These are phyloP conservation scores for Spialia ferax DNA, from an alignment of 2,888 invertebrate genomes.

Conservation along the genomic window DNA sequence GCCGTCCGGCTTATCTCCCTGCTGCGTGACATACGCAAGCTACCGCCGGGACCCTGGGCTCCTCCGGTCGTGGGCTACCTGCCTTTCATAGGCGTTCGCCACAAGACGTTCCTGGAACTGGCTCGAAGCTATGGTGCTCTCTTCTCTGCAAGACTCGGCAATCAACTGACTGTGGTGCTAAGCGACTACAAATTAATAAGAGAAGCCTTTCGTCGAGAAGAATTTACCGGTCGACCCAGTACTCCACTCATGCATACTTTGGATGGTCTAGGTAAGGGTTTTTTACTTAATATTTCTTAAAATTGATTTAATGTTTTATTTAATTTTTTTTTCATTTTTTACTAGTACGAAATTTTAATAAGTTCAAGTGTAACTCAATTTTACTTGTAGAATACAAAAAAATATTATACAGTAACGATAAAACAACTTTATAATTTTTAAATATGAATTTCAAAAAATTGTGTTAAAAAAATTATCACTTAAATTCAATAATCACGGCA, in stretches of 20 bases:
- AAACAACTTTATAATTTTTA: neutral
- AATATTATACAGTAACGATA: no score
- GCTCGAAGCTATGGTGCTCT: constrained; percentile 93
- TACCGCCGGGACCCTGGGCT: constrained; percentile 97
- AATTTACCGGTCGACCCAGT: constrained; percentile 95
- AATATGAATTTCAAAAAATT: neutral
- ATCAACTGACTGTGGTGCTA: constrained; percentile 93
- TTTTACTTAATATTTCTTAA: neutral
- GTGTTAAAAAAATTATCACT: no score
- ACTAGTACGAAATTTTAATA: neutral
- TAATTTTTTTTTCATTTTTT: neutral
- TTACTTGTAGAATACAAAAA: no score
- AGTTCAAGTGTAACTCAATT: no score
- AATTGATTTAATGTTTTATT: constrained; percentile 6
- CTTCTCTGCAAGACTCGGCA: constrained; percentile 93
- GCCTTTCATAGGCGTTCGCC: constrained; percentile 92
- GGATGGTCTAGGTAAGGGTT: constrained; percentile 94
- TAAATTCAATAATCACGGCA: neutral
- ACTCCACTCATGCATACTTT: constrained; percentile 95
- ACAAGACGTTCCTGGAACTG: constrained; percentile 92
- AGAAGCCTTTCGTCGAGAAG: constrained; percentile 94
- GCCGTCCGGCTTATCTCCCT: constrained; percentile 77
- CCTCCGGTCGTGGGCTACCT: constrained; percentile 94
- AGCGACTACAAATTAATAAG: constrained; percentile 95
- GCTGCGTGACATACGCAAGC: constrained; percentile 73